A percentile compares a stretch with the other conserved stretches of the same genome.
These are phyloP conservation scores for Himalopsyche phryganea DNA, from an alignment of 1,140 invertebrate genomes.

Conservation along the genomic window DNA sequence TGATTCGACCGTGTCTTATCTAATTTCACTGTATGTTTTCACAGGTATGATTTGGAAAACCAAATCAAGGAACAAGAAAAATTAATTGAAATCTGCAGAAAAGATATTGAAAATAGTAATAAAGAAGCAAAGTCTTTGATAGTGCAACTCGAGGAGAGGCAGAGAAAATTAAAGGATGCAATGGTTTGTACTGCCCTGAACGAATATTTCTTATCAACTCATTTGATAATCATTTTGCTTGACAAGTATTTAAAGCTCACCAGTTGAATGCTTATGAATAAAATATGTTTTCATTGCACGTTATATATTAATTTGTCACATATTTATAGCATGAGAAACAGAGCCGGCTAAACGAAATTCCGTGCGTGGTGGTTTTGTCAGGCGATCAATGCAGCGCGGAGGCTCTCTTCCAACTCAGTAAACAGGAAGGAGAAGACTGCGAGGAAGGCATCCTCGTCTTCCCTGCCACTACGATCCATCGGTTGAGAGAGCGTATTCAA, in stretches of 20 bases:
- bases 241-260: too few relatives aligned
- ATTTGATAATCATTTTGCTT: too few relatives aligned
- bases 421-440: background rate
- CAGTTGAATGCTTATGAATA: too few relatives aligned
- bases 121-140: constrained; percentile 5
- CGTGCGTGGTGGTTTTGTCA: constrained; percentile 19
- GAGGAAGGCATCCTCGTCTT: constrained; percentile 14
- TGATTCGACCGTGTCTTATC: too few relatives aligned
- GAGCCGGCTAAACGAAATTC: constrained; percentile 19
- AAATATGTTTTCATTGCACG: too few relatives aligned
- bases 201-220: too few relatives aligned
- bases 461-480: constrained; percentile 10
- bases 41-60: constrained; percentile 22
- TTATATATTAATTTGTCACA: too few relatives aligned
- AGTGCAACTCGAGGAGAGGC: constrained; percentile 11
- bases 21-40: background rate
- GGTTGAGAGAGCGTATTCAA: constrained; percentile 7
- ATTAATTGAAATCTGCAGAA: constrained; percentile 11
- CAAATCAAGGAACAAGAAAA: constrained; percentile 24
- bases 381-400: constrained; percentile 15
- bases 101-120: constrained; percentile 12
- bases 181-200: constrained; percentile 14
- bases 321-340: constrained; percentile 25
- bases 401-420: constrained; percentile 13
- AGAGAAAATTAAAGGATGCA: constrained; percentile 17